Evolutionary conservation across 2,797 vertebrate genomes (phyloP), one percentile per base, ranked within the genome.

Genomic region (Spinus pinus): DNA sequence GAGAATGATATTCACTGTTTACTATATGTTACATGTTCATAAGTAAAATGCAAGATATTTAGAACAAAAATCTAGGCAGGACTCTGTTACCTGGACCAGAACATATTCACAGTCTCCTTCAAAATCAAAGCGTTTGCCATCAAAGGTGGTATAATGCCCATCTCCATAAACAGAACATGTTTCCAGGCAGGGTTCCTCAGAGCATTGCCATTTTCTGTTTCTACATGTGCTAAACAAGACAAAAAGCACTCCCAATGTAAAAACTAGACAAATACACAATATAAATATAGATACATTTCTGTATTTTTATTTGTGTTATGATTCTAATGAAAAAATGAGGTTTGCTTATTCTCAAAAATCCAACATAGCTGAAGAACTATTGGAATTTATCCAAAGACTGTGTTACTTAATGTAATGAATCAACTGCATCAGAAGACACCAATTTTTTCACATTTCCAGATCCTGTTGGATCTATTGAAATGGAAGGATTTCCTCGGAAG

Each of bases 41-140:
- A 35, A 6, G 8, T 65, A 57, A 87, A 77, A 83, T 39, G 25
- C 19, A 70, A 90, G 41, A 11, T 39, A 50, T 24, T 72, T 75
- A 64, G 6, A 56, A 19, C 15, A 73, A 80, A 69, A 88, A 42
- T 28, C 39, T 81, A 27, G 42, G 58, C 80, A 86, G 30, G 19
- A 31, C 8, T 44, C 31, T 12, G 19, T 95, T 95, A 99, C 99
- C 98, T 99, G 99, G 30, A 98, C 82, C 61, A 99, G 98, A 6
- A 97, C 98, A 94, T 99, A 99, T 98, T 98, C 98, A 97, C 99
- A 99, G 72, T 98, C 96, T 86, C 99, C 99, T 42, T 91, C 98
- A 96, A 99, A 99, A 96, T 97, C 98, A 67, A 98, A 99, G 81
- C 98, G 98, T 96, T 98, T 99, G 37, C 99, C 98, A 9, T 99